phyloP scores from a whole-genome alignment of 2,113 vertebrate species.

The Proterorhinus semilunaris region DNA sequence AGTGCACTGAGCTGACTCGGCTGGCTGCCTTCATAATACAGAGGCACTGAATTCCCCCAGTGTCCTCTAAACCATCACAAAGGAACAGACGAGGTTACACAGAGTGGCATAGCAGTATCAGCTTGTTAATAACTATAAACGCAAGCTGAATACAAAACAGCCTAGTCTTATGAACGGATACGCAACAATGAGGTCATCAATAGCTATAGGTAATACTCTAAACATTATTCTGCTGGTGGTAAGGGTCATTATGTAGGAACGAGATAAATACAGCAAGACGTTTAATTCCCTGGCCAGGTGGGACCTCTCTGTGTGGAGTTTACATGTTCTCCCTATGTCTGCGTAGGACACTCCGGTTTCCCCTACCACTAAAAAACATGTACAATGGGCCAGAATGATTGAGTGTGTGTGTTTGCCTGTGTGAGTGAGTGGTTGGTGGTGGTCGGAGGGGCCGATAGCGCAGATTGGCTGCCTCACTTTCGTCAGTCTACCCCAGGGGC shows the following conservation, averaged over 20 bases:
- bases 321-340: no score
- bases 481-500: no score
- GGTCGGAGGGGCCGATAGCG: no score
- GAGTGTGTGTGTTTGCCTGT: no score
- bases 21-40: slow-evolving; percentile 22
- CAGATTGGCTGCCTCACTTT: no score
- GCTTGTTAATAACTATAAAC: neutral
- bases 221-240: neutral
- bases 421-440: no score
- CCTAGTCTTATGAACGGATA: neutral
- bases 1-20: slow-evolving; percentile 4
- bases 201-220: neutral
- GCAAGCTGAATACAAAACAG: neutral
- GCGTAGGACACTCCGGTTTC: no score
- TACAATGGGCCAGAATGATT: no score
- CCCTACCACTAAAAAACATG: no score
- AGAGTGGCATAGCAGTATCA: slow-evolving; percentile 1
- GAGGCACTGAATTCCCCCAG: slow-evolving; percentile 4
- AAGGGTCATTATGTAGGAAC: no score
- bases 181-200: neutral
- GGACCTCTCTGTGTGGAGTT: no score
- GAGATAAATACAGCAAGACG: neutral
- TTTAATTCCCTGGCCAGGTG: no score
- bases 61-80: slow-evolving; percentile 1
- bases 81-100: slow-evolving; percentile 11